Base-by-base conservation (phyloP, 2,888 invertebrate species). In the Mantis religiosa region DNA sequence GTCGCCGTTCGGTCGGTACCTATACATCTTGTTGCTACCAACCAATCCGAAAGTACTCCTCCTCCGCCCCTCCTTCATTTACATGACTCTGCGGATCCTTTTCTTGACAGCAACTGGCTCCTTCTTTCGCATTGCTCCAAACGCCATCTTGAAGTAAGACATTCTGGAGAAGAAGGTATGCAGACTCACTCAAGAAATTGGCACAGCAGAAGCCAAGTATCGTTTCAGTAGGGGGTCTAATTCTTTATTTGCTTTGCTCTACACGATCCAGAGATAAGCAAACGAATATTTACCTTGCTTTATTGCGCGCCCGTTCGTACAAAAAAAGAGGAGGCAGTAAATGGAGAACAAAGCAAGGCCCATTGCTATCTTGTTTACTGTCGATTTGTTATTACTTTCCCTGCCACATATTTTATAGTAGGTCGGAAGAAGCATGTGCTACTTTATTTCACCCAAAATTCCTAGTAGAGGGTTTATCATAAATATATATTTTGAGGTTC, bases 1-100 rank as follows among this genome's bases (percentile, higher is more conserved):
- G 85, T 28, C 28, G n/a, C 28, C 41, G 41, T 41, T 41, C 85
- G 85, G 84, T n/a, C 54, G 54, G 54, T 71, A 71, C 25, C 20
- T 71, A 71, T 71, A 71, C 20, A 20, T 71, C 20, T 54, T 54
- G 54, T 54, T 54, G 54, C 54, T 71, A 71, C 54, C 85, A 85
- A 27, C 85, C 85, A 85, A 85, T 85, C 85, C 85, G 15, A 28
- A 85, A 47, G 47, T 41, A 85, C 47, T 4, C 20, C 41, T 25
- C 47, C 41, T 47, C 47, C 85, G 27, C 85, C 85, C 85, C 28
- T 28, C 47, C 85, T n/a, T 85, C 85, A 85, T 85, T 85, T 85
- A 85, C 85, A 85, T 85, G 85, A 85, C 85, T 85, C 85, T 85
- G 85, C 85, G 83, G 83, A 83, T 83, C 83, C 83, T 83, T 27